Evolutionary conservation across 1,140 invertebrate genomes (phyloP).

Genomic region (Procambarus virginalis): DNA sequence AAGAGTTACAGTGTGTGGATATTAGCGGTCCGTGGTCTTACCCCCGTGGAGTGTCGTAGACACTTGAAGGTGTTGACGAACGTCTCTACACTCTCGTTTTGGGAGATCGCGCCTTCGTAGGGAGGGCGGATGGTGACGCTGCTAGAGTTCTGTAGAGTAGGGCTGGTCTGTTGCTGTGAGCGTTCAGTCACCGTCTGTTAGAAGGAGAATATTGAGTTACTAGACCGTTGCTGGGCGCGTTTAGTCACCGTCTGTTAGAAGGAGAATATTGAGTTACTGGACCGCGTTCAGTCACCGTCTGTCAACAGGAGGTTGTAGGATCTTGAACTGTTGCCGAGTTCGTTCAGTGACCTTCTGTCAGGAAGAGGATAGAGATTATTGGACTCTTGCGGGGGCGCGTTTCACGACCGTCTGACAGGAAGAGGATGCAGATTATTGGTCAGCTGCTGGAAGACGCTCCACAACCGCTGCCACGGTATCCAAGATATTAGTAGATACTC

Average conservation of each 20-base stretch:
- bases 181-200: not conserved
- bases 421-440: no score
- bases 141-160: not conserved
- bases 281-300: no score
- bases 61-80: conserved; percentile 37
- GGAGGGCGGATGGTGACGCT: not conserved
- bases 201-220: not conserved
- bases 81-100: not conserved
- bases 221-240: no score
- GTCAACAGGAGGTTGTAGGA: no score
- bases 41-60: conserved; percentile 22
- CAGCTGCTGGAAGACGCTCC: not conserved
- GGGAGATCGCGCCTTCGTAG: not conserved
- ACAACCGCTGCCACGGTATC: no score
- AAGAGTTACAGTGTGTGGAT: no score
- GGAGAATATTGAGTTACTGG: no score
- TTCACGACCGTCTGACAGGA: not conserved
- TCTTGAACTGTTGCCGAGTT: no score
- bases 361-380: no score
- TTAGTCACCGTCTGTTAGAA: no score
- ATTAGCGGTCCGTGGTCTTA: not conserved
- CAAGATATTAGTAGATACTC: no score
- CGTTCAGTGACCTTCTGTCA: no score
- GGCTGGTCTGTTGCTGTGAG: not conserved
- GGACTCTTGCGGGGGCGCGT: not conserved